A percentile compares a stretch with the other conserved stretches of the same genome.
Evolutionary conservation across 1,140 invertebrate species (phyloP).

Genomic region (Periplaneta americana): DNA sequence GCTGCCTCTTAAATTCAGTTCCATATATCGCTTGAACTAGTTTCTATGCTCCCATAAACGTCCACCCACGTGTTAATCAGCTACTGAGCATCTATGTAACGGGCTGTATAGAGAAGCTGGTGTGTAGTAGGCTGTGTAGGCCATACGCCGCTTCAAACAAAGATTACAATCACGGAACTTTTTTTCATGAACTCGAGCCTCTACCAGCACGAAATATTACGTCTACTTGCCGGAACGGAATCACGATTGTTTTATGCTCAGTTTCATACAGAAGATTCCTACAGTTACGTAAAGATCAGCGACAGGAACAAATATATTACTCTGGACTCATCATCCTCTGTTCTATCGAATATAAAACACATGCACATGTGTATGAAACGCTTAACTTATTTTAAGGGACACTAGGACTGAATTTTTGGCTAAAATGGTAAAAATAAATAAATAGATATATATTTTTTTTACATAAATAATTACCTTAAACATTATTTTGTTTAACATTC

Average conservation of each 20-base stretch:
- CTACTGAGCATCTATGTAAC: background rate
- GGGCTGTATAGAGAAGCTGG: background rate
- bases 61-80: background rate
- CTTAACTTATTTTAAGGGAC: no score
- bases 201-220: background rate
- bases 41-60: slow-evolving; percentile 1
- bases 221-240: background rate
- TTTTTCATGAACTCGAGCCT: background rate
- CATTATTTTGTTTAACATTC: no score
- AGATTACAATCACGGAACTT: background rate
- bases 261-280: background rate
- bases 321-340: no score
- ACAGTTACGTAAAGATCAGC: background rate
- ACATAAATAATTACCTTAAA: no score
- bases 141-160: background rate
- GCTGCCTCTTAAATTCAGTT: background rate
- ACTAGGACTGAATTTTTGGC: no score
- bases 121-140: background rate
- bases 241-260: background rate
- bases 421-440: no score
- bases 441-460: no score
- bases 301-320: no score
- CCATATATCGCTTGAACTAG: background rate
- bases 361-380: no score
- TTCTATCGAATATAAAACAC: no score